A percentile compares a stretch with the other conserved stretches of the same genome.
These are phyloP conservation scores for Morpho achilles DNA, from an alignment of 2,888 invertebrate species.

Conservation along the genomic window DNA sequence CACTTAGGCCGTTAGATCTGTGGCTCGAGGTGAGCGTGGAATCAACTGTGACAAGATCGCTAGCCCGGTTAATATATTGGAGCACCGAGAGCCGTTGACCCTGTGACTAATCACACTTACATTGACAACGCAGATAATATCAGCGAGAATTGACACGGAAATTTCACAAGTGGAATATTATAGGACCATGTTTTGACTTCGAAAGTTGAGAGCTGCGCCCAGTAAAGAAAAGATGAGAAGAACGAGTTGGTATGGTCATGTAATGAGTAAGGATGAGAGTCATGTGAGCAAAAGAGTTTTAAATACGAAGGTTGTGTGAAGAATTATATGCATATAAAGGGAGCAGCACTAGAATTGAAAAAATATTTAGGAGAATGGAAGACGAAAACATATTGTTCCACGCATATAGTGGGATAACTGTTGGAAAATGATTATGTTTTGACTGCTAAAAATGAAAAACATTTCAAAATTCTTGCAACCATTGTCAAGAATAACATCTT, in stretches of 20 bases:
- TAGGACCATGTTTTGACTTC: not conserved
- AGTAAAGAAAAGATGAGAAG: not conserved
- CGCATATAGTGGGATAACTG: too few species aligned
- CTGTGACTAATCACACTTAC: slow-evolving; percentile 15
- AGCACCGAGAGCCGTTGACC: slow-evolving; percentile 10
- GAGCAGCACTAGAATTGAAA: too few species aligned
- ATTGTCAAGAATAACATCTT: too few species aligned
- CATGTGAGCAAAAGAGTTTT: too few species aligned
- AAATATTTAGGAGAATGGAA: too few species aligned
- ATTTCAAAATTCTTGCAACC: too few species aligned
- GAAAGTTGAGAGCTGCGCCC: too few species aligned
- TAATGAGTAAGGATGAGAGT: not conserved
- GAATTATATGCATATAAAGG: too few species aligned
- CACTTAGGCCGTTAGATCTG: slow-evolving; percentile 4
- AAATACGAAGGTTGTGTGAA: too few species aligned
- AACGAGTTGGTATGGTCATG: not conserved
- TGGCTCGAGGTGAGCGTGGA: not conserved
- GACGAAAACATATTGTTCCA: too few species aligned
- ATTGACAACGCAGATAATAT: slow-evolving; percentile 6
- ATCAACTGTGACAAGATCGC: slow-evolving; percentile 2
- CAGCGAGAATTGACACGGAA: not conserved
- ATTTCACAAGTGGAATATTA: not conserved
- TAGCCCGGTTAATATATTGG: slow-evolving; percentile 10
- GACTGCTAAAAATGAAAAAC: too few species aligned
- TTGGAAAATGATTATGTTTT: too few species aligned